Evolutionary conservation across 2,888 invertebrate species (phyloP).

Genomic region (Caenorhabditis drosophilae): DNA sequence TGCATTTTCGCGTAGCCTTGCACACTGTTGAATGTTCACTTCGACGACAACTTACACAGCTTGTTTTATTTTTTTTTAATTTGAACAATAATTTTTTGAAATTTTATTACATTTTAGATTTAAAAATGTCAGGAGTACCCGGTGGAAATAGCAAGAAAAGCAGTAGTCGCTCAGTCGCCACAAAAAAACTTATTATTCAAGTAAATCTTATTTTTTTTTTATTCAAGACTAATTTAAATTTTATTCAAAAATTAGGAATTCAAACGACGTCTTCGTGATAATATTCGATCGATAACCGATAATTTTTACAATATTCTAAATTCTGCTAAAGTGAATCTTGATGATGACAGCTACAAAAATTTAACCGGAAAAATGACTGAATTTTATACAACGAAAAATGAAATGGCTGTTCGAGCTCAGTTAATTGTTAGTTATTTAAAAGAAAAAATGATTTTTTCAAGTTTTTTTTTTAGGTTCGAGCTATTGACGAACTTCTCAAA

Average conservation of each 20-base stretch:
- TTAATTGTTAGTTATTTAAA: constrained; percentile 48
- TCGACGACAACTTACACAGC: background rate
- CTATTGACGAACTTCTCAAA: constrained; percentile 95
- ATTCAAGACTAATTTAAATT: background rate
- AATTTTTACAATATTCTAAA: constrained; percentile 85
- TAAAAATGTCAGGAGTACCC: constrained; percentile 27
- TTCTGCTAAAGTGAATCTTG: constrained; percentile 57
- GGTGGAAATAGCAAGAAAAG: constrained; percentile 27
- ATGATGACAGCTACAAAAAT: constrained; percentile 55
- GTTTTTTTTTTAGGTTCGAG: constrained; percentile 77
- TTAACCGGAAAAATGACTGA: constrained; percentile 58
- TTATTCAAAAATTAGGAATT: constrained; percentile 77
- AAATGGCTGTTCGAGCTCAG: constrained; percentile 59
- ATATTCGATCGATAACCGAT: constrained; percentile 94
- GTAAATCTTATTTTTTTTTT: constrained; percentile 7
- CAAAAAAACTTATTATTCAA: constrained; percentile 85
- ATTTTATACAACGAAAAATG: constrained; percentile 53
- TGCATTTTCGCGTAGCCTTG: constrained; percentile 28
- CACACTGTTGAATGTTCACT: background rate
- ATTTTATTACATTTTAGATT: too few relatives aligned
- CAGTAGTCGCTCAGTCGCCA: constrained; percentile 38
- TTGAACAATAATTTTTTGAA: background rate
- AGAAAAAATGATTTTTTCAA: background rate
- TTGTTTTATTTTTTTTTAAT: constrained; percentile 1
- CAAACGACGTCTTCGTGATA: constrained; percentile 90